Base-by-base conservation (phyloP, 2,113 vertebrate genomes). In the Pyxicephalus adspersus region DNA sequence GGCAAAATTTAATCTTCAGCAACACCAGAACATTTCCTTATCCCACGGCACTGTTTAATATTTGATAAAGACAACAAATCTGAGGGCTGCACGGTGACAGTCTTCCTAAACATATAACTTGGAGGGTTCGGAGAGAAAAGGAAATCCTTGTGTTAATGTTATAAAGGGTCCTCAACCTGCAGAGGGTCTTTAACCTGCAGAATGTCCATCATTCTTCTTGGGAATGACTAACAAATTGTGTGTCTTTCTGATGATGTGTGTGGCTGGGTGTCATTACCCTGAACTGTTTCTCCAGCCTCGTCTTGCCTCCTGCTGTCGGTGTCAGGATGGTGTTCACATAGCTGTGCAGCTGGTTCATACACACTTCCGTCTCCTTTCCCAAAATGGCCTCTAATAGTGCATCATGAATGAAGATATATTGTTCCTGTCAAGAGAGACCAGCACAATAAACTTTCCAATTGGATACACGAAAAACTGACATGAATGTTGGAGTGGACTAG, bases 401-500 rank as follows among this genome's bases (percentile, higher is more conserved):
- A 91, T 97, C 94, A 18, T 98, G 97, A 88, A 96, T 97, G 90
- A 98, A 98, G 87, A 97, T 91, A 84, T 97, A 97, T 93, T 97
- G 96, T 87, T 98, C 97, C 97, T 98, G 71, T 79, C 89, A 68
- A 83, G 83, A 61, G 6, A 86, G 45, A 22, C 2, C 1, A 45
- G 1, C 15, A 13, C 38, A 52, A 18, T 45, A 5, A 70, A 23
- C 22, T 61, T 25, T 45, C 38, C 9, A 0, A 28, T 73, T 25
- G 71, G 3, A 0, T 16, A 13, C 68, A 51, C 31, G 13, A 6
- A 20, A 13, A 2, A 1, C 58, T 60, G 57, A n/a, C 20, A 23
- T 60, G n/a, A 23, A 23, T 23, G 20, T 13, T 61, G 22, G 3
- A 25, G 2, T 16, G 16, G 38, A 13, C 38, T 9, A 45, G 8